phyloP scores from a whole-genome alignment of 2,888 invertebrate species.

The Isoperla grammatica region DNA sequence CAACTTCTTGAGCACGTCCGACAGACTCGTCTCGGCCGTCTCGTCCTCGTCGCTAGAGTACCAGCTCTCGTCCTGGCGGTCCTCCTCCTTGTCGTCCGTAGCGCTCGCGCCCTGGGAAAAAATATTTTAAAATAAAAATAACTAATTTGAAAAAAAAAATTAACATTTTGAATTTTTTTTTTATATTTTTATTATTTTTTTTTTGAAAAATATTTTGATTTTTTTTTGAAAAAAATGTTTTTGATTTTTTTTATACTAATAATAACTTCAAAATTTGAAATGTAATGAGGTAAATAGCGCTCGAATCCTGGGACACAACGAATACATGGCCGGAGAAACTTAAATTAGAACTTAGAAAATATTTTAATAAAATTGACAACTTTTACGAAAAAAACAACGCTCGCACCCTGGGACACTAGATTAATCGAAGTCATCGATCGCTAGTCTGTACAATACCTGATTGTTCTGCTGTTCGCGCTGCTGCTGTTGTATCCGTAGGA shows the following conservation, averaged over 20 bases:
- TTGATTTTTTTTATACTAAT: too few species aligned
- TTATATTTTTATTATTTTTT: neutral
- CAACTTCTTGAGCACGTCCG: constrained; percentile 32
- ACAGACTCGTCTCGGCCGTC: constrained; percentile 48
- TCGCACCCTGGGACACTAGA: too few species aligned
- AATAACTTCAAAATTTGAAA: too few species aligned
- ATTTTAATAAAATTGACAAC: too few species aligned
- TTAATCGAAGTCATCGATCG: too few species aligned
- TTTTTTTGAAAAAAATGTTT: neutral
- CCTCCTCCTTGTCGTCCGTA: constrained; percentile 31
- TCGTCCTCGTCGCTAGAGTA: constrained; percentile 78
- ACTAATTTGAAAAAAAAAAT: neutral
- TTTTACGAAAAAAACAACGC: too few species aligned
- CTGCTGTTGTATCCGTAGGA: constrained; percentile 60
- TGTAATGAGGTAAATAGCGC: too few species aligned
- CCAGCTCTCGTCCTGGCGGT: constrained; percentile 54
- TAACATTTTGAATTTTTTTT: neutral
- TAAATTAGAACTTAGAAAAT: too few species aligned
- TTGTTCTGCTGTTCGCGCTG: constrained; percentile 40
- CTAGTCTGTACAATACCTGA: neutral
- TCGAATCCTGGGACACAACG: too few species aligned
- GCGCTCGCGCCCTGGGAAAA: neutral
- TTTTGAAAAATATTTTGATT: neutral
- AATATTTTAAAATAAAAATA: too few species aligned
- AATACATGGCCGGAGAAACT: too few species aligned